Conservation (phyloP, 1,140 invertebrate genomes). For the Drosophila pseudoobscura region DNA sequence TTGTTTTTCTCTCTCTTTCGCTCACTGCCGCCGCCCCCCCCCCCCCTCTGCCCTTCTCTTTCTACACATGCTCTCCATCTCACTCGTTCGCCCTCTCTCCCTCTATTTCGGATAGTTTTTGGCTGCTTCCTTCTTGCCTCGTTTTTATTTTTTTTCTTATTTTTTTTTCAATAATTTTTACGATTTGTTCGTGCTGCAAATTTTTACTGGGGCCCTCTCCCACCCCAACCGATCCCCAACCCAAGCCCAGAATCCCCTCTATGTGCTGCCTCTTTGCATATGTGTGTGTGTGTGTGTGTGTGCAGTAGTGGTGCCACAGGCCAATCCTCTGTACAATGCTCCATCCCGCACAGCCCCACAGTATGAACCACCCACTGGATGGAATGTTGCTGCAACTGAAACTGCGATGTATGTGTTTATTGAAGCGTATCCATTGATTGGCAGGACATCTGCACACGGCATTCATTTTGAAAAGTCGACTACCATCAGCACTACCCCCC, state of each 20-base stretch:
- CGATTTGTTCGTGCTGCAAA: conserved; percentile 79
- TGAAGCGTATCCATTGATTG: conserved; percentile 83
- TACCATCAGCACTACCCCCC: conserved; percentile 1
- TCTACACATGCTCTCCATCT: conserved; percentile 1
- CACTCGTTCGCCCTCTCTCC: conserved; percentile 9
- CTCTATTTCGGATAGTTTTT: conserved; percentile 20
- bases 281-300: conserved; percentile 21
- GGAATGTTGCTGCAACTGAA: conserved; percentile 35
- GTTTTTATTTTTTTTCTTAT: conserved; percentile 19
- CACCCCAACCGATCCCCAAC: conserved; percentile 1
- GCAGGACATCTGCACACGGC: conserved; percentile 83
- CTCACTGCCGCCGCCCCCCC: conserved; percentile 20
- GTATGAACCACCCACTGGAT: background rate
- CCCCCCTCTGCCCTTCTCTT: conserved; percentile 26
- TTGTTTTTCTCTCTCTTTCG: conserved; percentile 39
- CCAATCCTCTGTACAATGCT: conserved; percentile 3
- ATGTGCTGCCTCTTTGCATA: conserved; percentile 21
- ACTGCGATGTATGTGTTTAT: conserved; percentile 75
- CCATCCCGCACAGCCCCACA: background rate
- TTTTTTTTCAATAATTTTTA: conserved; percentile 69
- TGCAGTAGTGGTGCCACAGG: conserved; percentile 31
- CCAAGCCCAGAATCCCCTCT: background rate
- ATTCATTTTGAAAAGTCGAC: conserved; percentile 78
- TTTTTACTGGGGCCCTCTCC: conserved; percentile 33
- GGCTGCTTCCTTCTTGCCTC: background rate